Percentiles rank a stretch among this genome's conserved stretches.
Conservation (phyloP, 2,888 invertebrate genomes). For the Taphrorychus bicolor region DNA sequence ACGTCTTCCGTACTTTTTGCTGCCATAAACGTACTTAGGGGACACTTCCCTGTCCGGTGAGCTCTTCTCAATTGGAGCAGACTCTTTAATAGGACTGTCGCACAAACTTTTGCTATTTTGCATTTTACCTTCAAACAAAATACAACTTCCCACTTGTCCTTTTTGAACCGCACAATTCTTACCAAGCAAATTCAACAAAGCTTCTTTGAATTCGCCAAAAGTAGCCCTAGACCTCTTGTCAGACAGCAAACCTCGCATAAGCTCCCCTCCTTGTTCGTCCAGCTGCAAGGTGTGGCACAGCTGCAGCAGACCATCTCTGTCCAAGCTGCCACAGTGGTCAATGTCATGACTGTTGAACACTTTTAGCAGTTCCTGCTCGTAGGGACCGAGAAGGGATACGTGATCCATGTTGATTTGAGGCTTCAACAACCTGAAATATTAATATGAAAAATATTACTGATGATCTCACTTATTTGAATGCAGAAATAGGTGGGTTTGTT, state of each 20-base stretch:
- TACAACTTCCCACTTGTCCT: slow-evolving; percentile 48
- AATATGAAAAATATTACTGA: background rate
- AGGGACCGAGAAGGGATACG: slow-evolving; percentile 66
- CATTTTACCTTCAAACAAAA: slow-evolving; percentile 41
- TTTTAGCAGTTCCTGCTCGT: slow-evolving; percentile 81
- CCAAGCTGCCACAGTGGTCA: slow-evolving; percentile 72
- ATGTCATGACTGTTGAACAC: slow-evolving; percentile 83
- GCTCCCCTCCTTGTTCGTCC: slow-evolving; percentile 69
- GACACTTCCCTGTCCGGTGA: slow-evolving; percentile 75
- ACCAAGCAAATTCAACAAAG: slow-evolving; percentile 73
- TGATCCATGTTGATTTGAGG: background rate
- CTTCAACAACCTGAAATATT: background rate
- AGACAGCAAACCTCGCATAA: slow-evolving; percentile 68
- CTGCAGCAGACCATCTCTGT: slow-evolving; percentile 70
- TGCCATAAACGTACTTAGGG: slow-evolving; percentile 75
- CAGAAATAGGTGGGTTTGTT: background rate
- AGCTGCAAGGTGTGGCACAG: slow-evolving; percentile 81
- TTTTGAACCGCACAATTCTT: too few relatives aligned
- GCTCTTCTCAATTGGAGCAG: slow-evolving; percentile 53
- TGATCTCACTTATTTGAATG: background rate
- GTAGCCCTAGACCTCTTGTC: slow-evolving; percentile 65
- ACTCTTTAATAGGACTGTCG: slow-evolving; percentile 40
- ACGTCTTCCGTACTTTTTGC: slow-evolving; percentile 78
- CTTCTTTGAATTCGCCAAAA: slow-evolving; percentile 80
- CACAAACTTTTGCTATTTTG: slow-evolving; percentile 43